Evolutionary conservation across 2,113 vertebrate genomes (phyloP), one percentile per base, ranked within the genome.

Genomic region (Bujurquina vittata): DNA sequence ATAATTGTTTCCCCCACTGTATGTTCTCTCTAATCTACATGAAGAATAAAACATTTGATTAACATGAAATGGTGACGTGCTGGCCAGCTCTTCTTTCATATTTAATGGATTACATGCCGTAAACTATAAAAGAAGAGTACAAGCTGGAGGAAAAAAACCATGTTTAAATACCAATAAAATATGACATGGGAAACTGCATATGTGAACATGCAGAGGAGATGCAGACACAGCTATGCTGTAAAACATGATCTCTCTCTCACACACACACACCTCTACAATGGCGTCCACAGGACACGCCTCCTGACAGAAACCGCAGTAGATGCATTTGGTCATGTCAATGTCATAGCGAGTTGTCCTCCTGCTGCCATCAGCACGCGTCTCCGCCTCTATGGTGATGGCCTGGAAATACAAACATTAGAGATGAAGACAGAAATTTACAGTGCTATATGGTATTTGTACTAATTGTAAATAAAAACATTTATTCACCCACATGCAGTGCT

Each of bases 301-400:
- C 94, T 99, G 98, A 89, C 97, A 99, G 92, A 99, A 99, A 29
- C 98, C 97, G 0, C 98, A 99, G 91, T 98, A 99, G 91, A 99
- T 99, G 84, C 98, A 99, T 93, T 98, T 98, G 90, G 97, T 98
- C 97, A 99, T 98, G 92, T 99, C 98, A 0, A 99, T 99, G 93
- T 99, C 97, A 0, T 99, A 98, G 83, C 97, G 97, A 0, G 97
- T 99, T 8, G 98, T 98, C 52, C 97, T 95, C 83, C 97, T 96
- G 94, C 97, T 98, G 81, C 97, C 97, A 0, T 99, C 97, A 0
- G 95, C 94, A 0, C 97, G 95, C 0, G 97, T 95, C 91, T 99
- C 97, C 0, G 98, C 98, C 91, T 99, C 97, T 0, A 99, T 99
- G 80, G 97, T 97, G 90, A 99, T 99, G n/a, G 98, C 98, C 97